Base-by-base conservation (phyloP, 2,888 invertebrate genomes). In the Agonum fuliginosum region DNA sequence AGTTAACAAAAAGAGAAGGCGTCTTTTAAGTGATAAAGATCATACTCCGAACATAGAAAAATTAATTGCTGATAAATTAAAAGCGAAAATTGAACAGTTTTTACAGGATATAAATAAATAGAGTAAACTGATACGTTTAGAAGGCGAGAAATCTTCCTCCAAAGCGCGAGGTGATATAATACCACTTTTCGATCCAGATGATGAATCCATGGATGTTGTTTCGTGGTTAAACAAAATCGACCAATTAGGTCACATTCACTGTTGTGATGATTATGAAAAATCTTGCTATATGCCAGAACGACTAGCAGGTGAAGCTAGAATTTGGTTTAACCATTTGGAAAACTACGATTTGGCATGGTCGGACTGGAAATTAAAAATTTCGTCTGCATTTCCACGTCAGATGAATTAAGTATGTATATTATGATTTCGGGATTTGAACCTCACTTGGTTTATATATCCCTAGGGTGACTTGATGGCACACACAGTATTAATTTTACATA, bases 181-280 rank as follows among this genome's bases (percentile, higher is more conserved):
- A 2, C 71, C 71, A 5, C 14, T 14, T 3, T 76, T 78, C 12
- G 78, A 78, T 22, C 75, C 75, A 3, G 78, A 78, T n/a, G 46
- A 76, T 12, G 20, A 30, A 0, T 17, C 48, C 3, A 19, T 54
- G 14, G 77, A 70, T 41, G 81, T 82, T 0, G 77, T 17, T 1
- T 77, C 79, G 0, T 83, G 83, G 81, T 34, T 83, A 5, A 80
- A 82, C 24, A 83, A 82, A 72, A 83, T 83, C 17, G 83, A 82
- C 12, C 82, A 82, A 34, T 78, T 83, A 0, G 83, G 82, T 0
- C 81, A 83, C 3, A 79, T 83, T 2, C 82, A 82, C 58, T 81
- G 80, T 0, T 82, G 82, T 81, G 34, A 43, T 22, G 46, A 78
- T 2, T 75, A 79, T 41, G 46, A 58, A 6, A 74, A 41, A 70